A percentile compares a stretch with the other conserved stretches of the same genome.
These are phyloP conservation scores for Rhynchophorus ferrugineus DNA, from an alignment of 1,140 invertebrate species.

Conservation along the genomic window DNA sequence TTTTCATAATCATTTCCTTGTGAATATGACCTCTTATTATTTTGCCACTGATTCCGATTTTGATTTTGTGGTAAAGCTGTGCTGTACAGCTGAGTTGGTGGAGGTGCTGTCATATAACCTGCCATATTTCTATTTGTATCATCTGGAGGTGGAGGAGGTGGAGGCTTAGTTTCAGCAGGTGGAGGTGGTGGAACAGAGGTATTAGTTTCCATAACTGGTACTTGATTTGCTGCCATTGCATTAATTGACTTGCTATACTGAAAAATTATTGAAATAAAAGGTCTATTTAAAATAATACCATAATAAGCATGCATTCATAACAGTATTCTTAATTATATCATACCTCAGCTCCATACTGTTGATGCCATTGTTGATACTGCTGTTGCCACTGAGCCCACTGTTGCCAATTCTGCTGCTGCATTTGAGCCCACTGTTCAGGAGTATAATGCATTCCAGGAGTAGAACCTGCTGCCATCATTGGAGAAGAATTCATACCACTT, in stretches of 20 bases:
- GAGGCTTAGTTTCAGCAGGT: constrained; percentile 45
- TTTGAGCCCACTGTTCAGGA: constrained; percentile 54
- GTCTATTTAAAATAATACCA: neutral
- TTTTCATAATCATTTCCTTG: constrained; percentile 10
- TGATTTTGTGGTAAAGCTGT: constrained; percentile 6
- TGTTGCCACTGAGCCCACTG: constrained; percentile 80
- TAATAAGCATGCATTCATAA: neutral
- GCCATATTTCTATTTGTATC: neutral
- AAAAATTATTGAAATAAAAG: constrained; percentile 14
- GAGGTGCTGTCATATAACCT: constrained; percentile 22
- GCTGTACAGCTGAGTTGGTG: constrained; percentile 16
- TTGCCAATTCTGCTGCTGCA: constrained; percentile 73
- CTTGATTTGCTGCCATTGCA: constrained; percentile 34
- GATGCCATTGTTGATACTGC: constrained; percentile 77
- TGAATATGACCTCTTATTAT: constrained; percentile 16
- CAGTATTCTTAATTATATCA: neutral
- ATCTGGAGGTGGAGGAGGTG: constrained; percentile 42
- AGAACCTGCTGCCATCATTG: constrained; percentile 15
- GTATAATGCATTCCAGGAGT: constrained; percentile 54
- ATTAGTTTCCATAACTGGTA: constrained; percentile 39
- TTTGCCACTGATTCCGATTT: constrained; percentile 9
- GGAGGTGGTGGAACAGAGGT: constrained; percentile 39
- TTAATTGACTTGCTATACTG: constrained; percentile 41
- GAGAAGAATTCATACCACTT: constrained; percentile 15
- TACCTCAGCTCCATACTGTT: constrained; percentile 73